Conservation (phyloP, 2,888 invertebrate species). For the Nineta flava region DNA sequence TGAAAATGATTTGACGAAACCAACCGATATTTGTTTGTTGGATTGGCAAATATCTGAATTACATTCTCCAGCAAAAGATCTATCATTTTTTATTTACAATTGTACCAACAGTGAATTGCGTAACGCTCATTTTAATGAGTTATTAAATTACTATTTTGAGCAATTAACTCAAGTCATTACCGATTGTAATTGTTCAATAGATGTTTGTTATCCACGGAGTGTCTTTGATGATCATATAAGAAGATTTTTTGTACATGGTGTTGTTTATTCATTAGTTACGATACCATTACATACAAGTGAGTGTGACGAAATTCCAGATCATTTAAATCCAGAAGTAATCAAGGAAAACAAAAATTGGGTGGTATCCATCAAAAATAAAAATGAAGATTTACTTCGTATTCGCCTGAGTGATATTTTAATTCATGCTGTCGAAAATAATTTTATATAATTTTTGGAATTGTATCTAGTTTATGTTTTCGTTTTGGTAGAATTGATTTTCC, state of each 20-base stretch:
- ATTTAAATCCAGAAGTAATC: neutral
- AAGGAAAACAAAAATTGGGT: no score
- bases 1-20: neutral
- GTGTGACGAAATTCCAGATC: neutral
- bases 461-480: no score
- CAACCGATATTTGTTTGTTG: neutral
- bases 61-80: neutral
- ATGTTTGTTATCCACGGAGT: neutral
- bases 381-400: no score
- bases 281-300: neutral
- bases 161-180: neutral
- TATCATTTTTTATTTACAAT: constrained; percentile 2
- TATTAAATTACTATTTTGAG: neutral
- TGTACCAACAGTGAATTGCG: neutral
- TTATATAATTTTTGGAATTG: no score
- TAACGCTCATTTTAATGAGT: neutral
- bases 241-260: neutral
- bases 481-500: no score
- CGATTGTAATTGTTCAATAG: neutral
- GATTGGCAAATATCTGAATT: neutral
- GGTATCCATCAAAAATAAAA: no score
- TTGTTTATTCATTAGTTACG: neutral
- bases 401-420: no score
- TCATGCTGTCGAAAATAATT: no score
- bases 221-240: neutral